A percentile compares a stretch with the other conserved stretches of the same genome.
These are phyloP conservation scores for Ectobius pallidus DNA, from an alignment of 2,888 invertebrate genomes.

Conservation along the genomic window DNA sequence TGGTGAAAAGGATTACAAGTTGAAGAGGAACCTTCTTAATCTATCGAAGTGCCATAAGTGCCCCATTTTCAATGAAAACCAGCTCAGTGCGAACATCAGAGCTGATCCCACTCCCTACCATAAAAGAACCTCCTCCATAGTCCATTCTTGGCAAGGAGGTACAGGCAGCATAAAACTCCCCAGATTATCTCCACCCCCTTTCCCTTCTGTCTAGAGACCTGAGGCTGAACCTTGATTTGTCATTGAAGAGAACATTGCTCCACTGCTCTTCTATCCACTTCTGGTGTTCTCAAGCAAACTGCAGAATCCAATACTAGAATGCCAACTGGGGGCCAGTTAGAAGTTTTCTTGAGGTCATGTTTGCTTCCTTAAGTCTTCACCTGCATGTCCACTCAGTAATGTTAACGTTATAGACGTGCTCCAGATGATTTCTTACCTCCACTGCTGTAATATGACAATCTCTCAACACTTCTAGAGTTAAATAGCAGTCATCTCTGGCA, in stretches of 20 bases:
- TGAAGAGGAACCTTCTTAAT: background rate
- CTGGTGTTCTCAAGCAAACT: too few species aligned
- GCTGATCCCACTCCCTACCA: background rate
- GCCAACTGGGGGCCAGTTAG: background rate
- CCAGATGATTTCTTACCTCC: too few species aligned
- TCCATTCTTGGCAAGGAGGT: background rate
- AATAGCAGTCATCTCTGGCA: background rate
- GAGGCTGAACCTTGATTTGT: background rate
- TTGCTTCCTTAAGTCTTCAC: background rate
- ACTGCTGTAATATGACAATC: background rate
- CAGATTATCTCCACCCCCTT: background rate
- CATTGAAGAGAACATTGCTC: background rate
- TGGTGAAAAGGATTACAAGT: too few species aligned
- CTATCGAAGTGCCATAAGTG: too few species aligned
- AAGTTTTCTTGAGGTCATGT: background rate
- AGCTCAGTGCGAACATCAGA: too few species aligned
- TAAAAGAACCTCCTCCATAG: background rate
- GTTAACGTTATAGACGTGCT: background rate
- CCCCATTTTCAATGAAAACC: too few species aligned
- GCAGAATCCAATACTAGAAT: background rate
- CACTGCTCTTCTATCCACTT: background rate
- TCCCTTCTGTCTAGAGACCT: background rate
- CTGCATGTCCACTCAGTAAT: background rate
- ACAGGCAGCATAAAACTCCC: background rate
- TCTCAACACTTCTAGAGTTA: background rate